Base-by-base conservation (phyloP, 2,113 vertebrate species). In the Anoura caudifer region DNA sequence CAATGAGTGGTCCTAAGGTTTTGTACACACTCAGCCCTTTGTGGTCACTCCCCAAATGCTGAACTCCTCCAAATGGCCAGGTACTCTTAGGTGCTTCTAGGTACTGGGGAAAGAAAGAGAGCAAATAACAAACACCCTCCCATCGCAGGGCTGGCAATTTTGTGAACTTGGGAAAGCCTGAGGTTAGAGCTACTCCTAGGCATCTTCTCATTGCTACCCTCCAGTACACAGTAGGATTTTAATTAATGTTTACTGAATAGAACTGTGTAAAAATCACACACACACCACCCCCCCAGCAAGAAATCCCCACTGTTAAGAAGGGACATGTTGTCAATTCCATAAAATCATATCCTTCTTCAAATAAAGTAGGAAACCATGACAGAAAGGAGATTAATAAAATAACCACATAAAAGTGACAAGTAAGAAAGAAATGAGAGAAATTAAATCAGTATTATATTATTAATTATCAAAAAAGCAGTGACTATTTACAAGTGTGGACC, bases 101-200 rank as follows among this genome's bases (percentile, higher is more conserved):
- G 56, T 28, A 33, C 28, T 26, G 8, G 41, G 22, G 26, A 90
- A 31, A 47, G 5, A 31, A 7, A 26, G 1, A 22, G 14, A 28
- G 2, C 8, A 52, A 13, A 87, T 16, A 76, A 47, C 43, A 81
- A 54, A 83, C 31, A 14, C 24, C 12, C 41, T 54, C 11, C 15
- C 9, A 56, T n/a, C 38, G 11, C 4, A 1, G 20, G 22, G 12
- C 7, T 20, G 28, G 52, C 0, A 0, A 52, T 14, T 61, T 16
- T 59, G 31, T 52, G 87, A 31, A 26, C 22, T 1, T 33, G 59
- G 50, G 28, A 11, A 43, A 52, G 36, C 31, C 31, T 52, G 14
- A 65, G 67, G 33, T 86, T 41, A n/a, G 26, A 28, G 33, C 12
- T 13, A 56, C n/a, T 31, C 2, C 38, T 14, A 19, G 9, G 19